Evolutionary conservation across 2,113 vertebrate species (phyloP).

Genomic region (Petromus typicus): DNA sequence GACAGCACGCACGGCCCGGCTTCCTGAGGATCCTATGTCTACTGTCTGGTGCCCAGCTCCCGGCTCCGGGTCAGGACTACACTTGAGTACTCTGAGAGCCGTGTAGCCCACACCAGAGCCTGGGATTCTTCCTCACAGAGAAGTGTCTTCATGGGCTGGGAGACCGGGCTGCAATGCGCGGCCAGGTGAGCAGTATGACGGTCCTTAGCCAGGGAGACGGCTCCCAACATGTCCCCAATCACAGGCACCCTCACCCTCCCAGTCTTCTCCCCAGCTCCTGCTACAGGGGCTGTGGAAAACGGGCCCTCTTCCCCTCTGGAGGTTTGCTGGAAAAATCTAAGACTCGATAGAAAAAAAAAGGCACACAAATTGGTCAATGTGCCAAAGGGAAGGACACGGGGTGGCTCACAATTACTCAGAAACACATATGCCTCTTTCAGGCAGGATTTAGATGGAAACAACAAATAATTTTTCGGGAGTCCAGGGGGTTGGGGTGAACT

Average conservation of each 20-base stretch:
- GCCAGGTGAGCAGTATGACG: fast-evolving
- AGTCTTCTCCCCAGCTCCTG: not conserved
- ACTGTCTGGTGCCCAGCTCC: too few relatives aligned
- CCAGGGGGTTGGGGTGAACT: too few relatives aligned
- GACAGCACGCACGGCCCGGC: not conserved
- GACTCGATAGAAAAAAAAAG: not conserved
- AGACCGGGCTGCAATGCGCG: not conserved
- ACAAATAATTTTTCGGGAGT: not conserved
- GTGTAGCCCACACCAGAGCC: too few relatives aligned
- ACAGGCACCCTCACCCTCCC: not conserved
- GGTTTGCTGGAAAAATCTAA: not conserved
- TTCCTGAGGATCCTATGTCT: fast-evolving
- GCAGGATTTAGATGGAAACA: not conserved
- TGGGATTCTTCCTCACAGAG: fast-evolving
- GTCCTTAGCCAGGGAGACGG: fast-evolving
- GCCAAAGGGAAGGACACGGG: not conserved
- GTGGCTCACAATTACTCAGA: not conserved
- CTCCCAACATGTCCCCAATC: fast-evolving
- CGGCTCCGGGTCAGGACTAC: too few relatives aligned
- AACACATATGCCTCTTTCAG: not conserved
- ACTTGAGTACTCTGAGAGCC: too few relatives aligned
- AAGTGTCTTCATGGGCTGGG: not conserved
- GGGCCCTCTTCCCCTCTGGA: not conserved
- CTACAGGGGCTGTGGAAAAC: not conserved
- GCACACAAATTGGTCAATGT: not conserved